These are phyloP conservation scores for Eira barbara DNA, from an alignment of 2,113 vertebrate species.

Conservation along the genomic window DNA sequence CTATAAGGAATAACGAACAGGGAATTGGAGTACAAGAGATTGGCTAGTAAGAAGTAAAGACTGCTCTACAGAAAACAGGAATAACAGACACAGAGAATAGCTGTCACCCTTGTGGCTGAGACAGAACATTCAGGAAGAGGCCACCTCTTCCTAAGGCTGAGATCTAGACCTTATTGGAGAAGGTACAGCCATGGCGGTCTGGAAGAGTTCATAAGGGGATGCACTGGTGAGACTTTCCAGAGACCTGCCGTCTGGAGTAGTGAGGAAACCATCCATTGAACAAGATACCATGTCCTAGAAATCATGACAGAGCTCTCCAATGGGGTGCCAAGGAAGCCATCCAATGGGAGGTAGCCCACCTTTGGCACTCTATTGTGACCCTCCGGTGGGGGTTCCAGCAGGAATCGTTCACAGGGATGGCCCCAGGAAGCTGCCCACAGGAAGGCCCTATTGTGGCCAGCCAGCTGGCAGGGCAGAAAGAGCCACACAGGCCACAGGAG, in stretches of 20 bases:
- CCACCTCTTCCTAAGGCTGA: background rate
- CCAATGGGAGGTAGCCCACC: background rate
- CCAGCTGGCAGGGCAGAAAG: background rate
- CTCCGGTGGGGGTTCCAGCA: background rate
- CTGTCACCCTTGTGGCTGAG: background rate
- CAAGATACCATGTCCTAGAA: background rate
- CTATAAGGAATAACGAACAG: background rate
- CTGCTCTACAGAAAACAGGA: background rate
- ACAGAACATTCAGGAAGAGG: background rate
- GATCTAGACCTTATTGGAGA: background rate
- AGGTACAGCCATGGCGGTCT: rapidly evolving
- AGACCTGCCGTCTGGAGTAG: background rate
- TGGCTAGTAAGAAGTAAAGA: background rate
- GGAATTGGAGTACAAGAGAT: background rate
- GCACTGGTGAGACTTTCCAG: background rate
- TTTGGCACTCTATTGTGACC: background rate
- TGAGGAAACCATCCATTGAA: background rate
- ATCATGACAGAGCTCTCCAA: background rate
- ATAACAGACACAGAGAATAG: background rate
- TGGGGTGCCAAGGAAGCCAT: background rate
- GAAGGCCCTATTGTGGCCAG: background rate
- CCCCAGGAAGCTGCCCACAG: background rate
- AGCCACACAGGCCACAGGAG: rapidly evolving
- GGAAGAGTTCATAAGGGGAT: background rate
- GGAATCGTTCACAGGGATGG: background rate